A percentile compares a stretch with the other conserved stretches of the same genome.
These are phyloP conservation scores for Drosophila chauvacae DNA, from an alignment of 1,140 invertebrate genomes.

Conservation along the genomic window DNA sequence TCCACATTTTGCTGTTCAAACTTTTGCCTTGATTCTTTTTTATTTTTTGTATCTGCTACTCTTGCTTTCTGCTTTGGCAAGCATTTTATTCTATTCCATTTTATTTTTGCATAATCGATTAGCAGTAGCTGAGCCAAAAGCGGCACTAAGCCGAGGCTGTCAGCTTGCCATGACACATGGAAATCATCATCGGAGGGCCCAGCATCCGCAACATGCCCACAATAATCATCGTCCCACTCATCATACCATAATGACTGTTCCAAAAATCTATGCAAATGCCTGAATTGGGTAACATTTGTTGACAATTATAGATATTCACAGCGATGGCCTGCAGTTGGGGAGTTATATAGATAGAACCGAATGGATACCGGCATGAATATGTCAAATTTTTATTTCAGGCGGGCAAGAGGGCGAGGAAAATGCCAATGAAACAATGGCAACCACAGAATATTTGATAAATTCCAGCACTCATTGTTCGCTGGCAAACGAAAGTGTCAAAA, in stretches of 20 bases:
- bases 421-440: conserved; percentile 9
- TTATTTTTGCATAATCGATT: conserved; percentile 73
- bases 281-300: conserved; percentile 49
- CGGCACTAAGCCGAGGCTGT: conserved; percentile 20
- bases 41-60: not conserved
- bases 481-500: conserved; percentile 8
- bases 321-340: conserved; percentile 60
- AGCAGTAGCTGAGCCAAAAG: conserved; percentile 47
- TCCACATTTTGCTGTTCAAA: conserved; percentile 45
- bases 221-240: conserved; percentile 27
- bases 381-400: conserved; percentile 22
- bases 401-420: not conserved
- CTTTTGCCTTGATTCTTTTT: conserved; percentile 27
- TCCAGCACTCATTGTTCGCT: conserved; percentile 7
- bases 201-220: conserved; percentile 13
- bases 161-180: conserved; percentile 60
- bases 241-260: conserved; percentile 45
- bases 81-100: conserved; percentile 63
- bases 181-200: conserved; percentile 48
- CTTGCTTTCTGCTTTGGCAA: conserved; percentile 34
- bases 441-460: conserved; percentile 25
- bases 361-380: conserved; percentile 21
- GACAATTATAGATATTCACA: conserved; percentile 69
- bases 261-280: conserved; percentile 46
- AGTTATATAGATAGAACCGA: conserved; percentile 38